phyloP scores from a whole-genome alignment of 2,888 invertebrate species.

The Synergus itoensis region DNA sequence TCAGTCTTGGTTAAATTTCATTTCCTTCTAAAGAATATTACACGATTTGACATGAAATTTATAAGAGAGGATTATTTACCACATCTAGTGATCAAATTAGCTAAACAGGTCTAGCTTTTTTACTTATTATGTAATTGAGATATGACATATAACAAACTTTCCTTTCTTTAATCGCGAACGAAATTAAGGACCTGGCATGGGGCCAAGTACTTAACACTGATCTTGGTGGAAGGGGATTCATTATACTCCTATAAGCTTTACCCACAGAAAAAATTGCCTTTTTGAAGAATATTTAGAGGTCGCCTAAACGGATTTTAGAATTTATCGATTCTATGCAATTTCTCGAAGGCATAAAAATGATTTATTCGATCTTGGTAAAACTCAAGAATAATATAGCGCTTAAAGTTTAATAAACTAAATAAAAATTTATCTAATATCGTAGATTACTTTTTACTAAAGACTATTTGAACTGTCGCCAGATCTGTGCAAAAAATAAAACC shows the following conservation, averaged over 20 bases:
- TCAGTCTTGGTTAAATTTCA: not conserved
- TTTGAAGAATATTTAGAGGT: constrained; percentile 17
- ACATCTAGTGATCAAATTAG: not conserved
- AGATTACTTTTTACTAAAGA: not conserved
- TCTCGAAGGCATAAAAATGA: too few species aligned
- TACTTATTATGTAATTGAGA: constrained; percentile 18
- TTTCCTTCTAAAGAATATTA: not conserved
- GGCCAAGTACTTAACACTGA: constrained; percentile 39
- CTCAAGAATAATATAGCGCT: too few species aligned
- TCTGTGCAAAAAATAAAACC: not conserved
- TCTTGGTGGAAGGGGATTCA: constrained; percentile 36
- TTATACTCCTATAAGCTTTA: constrained; percentile 31
- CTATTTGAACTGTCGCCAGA: not conserved
- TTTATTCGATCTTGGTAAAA: too few species aligned
- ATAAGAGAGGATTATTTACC: not conserved
- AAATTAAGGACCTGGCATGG: constrained; percentile 31
- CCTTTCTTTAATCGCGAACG: constrained; percentile 28
- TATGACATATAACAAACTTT: constrained; percentile 28
- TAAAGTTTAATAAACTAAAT: not conserved
- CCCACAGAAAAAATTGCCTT: not conserved
- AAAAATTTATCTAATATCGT: not conserved
- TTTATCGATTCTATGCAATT: too few species aligned
- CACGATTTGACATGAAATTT: not conserved
- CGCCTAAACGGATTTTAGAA: not conserved
- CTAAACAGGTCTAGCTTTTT: not conserved